Evolutionary conservation across 1,140 invertebrate genomes (phyloP), one percentile per base, ranked within the genome.

Genomic region (Centruroides sculpturatus): DNA sequence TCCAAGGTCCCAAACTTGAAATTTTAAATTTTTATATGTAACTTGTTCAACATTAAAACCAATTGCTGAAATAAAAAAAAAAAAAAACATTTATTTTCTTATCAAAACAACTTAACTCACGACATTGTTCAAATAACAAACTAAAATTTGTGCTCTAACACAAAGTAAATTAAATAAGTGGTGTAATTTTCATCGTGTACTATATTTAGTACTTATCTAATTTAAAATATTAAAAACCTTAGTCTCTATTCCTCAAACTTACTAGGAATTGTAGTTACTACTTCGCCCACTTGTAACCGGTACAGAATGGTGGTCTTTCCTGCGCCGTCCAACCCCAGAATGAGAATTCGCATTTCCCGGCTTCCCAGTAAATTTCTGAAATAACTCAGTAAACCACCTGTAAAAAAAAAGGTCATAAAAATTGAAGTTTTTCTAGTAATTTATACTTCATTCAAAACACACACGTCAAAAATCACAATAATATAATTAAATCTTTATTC

Each of bases 261-360:
- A 79, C 77, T 98, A 60, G 93, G 92, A 76, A 98, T 97, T 35
- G 96, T 99, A n/a, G 95, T 99, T 3, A 99, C 95, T 55, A 99
- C 94, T 81, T 99, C 95, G 34, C 96, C 96, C 62, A 98, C 96
- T 83, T 99, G 94, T 69, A 98, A 79, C 77, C 83, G 79, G 77
- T 99, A 99, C 51, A 99, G 78, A 77, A 99, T 99, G 57, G 96
- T 99, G 8, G 96, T 99, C 82, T 99, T 99, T 64, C 93, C 92
- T 72, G 92, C 91, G 59, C 95, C 95, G 76, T 99, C 96, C 59
- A 99, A 78, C 10, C 96, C 96, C 48, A 99, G 80, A 71, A 99
- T 99, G 63, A 99, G 77, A 73, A 99, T 99, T 70, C 96, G 80
- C 85, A 98, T 93, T 81, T 99, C 95, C 67, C 91, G 82, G 63